Conservation (phyloP, 2,888 invertebrate species). For the Dasypogon diadema region DNA sequence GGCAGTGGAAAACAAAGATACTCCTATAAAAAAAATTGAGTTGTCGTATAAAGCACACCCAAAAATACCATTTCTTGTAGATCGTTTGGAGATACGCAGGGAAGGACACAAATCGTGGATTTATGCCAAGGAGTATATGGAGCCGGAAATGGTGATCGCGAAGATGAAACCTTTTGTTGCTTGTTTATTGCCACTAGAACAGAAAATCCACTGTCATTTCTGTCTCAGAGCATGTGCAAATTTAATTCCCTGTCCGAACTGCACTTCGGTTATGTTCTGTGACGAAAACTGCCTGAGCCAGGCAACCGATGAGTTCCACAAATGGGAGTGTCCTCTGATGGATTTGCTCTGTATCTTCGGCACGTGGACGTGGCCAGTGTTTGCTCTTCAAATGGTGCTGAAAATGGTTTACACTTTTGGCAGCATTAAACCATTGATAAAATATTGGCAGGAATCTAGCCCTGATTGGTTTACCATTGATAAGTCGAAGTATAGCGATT, state of each 20-base stretch:
- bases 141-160: background rate
- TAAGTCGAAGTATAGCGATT: no score
- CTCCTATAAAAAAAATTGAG: constrained; percentile 43
- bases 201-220: no score
- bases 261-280: no score
- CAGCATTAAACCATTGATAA: constrained; percentile 66
- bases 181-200: background rate
- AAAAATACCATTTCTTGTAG: background rate
- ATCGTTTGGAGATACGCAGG: background rate
- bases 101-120: background rate
- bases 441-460: constrained; percentile 64
- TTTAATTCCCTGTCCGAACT: no score
- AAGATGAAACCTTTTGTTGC: background rate
- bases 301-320: no score
- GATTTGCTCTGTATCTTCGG: no score
- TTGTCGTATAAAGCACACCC: background rate
- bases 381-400: constrained; percentile 76
- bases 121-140: background rate
- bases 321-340: no score
- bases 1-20: no score
- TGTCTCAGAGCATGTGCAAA: no score
- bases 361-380: no score
- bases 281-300: no score
- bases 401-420: constrained; percentile 67
- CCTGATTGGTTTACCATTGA: constrained; percentile 65